A percentile compares a stretch with the other conserved stretches of the same genome.
Conservation (phyloP, 2,888 invertebrate species). For the Ephialtes manifestator region DNA sequence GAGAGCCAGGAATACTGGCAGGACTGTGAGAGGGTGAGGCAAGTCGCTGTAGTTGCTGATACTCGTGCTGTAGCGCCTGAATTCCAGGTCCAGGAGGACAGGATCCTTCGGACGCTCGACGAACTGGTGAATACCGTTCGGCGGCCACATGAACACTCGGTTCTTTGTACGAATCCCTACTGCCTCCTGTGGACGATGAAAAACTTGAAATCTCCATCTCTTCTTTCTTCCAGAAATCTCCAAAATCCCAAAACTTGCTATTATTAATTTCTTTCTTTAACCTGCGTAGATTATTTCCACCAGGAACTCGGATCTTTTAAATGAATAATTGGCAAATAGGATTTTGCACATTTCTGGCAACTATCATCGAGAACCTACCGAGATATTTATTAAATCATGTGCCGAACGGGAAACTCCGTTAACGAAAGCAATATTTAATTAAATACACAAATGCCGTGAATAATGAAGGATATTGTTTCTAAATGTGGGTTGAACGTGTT, state of each 20-base stretch:
- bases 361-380: conserved; percentile 36
- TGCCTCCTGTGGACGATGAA: conserved; percentile 79
- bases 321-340: neutral
- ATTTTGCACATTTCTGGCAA: neutral
- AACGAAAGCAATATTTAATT: conserved; percentile 49
- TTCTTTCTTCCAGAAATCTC: conserved; percentile 7
- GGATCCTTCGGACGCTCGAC: conserved; percentile 95
- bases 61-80: conserved; percentile 92
- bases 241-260: neutral
- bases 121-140: conserved; percentile 96
- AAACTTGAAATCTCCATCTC: conserved; percentile 25
- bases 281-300: neutral
- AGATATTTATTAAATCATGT: conserved; percentile 10
- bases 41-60: conserved; percentile 91
- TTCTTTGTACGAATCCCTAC: conserved; percentile 88
- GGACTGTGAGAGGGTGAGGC: conserved; percentile 85
- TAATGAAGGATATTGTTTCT: conserved; percentile 20
- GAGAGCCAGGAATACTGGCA: conserved; percentile 84
- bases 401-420: conserved; percentile 29
- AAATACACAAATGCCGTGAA: conserved; percentile 41
- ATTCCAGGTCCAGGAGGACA: conserved; percentile 88
- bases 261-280: neutral
- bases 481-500: conserved; percentile 38
- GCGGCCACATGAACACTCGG: conserved; percentile 86
- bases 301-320: neutral